A percentile compares a stretch with the other conserved stretches of the same genome.
Evolutionary conservation across 1,140 invertebrate genomes (phyloP).

Genomic region (Frieseomelitta varia): DNA sequence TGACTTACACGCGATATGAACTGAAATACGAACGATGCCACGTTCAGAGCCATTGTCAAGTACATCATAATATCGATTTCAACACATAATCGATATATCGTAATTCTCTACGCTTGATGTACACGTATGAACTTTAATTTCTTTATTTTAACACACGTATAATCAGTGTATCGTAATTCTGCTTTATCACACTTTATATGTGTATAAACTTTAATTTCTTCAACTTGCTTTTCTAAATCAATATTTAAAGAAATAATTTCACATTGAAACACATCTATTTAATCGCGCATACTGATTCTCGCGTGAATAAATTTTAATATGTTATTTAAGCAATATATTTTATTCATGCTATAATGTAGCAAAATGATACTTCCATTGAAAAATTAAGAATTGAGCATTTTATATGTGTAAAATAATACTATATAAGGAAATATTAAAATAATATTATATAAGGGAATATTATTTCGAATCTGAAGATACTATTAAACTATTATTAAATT

Average conservation of each 20-base stretch:
- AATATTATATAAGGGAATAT: not conserved
- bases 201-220: not conserved
- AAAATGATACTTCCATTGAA: not conserved
- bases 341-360: not conserved
- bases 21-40: not conserved
- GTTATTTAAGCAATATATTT: not conserved
- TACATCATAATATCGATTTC: constrained; percentile 34
- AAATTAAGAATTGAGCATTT: not conserved
- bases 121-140: not conserved
- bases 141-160: not conserved
- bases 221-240: not conserved
- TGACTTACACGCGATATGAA: not conserved
- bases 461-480: not conserved
- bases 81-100: not conserved
- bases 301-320: not conserved
- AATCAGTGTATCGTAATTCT: not conserved
- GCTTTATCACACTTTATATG: too few species aligned
- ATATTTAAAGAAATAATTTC: not conserved
- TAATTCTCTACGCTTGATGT: not conserved
- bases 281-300: not conserved
- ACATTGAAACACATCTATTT: not conserved
- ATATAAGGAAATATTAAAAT: too few species aligned
- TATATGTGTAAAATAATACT: not conserved
- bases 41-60: constrained; percentile 61
- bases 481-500: too few species aligned